Evolutionary conservation across 2,888 invertebrate genomes (phyloP).

Genomic region (Agrotis puta): DNA sequence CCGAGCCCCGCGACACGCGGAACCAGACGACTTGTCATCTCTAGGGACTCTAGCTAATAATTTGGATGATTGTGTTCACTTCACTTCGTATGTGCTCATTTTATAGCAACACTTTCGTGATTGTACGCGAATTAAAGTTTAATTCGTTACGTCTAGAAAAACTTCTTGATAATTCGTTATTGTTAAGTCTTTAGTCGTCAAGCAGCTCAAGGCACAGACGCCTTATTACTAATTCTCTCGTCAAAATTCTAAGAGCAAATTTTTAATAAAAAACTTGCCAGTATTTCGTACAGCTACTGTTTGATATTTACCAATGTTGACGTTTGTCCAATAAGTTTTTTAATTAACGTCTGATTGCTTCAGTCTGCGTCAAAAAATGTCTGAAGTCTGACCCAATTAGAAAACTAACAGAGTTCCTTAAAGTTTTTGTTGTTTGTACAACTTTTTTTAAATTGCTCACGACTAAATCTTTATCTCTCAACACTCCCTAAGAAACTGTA

Average conservation of each 20-base stretch:
- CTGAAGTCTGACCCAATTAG: constrained; percentile 39
- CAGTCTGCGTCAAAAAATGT: constrained; percentile 29
- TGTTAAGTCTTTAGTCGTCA: constrained; percentile 21
- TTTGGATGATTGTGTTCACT: constrained; percentile 37
- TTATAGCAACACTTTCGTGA: constrained; percentile 4
- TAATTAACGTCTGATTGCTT: constrained; percentile 44
- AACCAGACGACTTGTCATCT: constrained; percentile 29
- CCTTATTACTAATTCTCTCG: constrained; percentile 23
- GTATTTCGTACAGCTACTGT: constrained; percentile 17
- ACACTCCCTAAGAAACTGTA: constrained; percentile 1
- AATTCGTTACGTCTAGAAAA: constrained; percentile 16
- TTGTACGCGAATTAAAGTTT: constrained; percentile 2
- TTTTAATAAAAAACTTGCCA: constrained; percentile 19
- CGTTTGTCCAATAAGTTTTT: constrained; percentile 39
- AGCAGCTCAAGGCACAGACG: constrained; percentile 27
- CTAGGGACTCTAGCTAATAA: constrained; percentile 18
- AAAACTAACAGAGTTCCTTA: constrained; percentile 21
- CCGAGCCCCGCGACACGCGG: constrained; percentile 20
- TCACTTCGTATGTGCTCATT: constrained; percentile 4
- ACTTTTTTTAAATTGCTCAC: constrained; percentile 14
- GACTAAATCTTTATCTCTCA: constrained; percentile 2
- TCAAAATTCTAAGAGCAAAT: constrained; percentile 6
- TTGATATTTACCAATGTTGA: constrained; percentile 40
- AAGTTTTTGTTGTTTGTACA: neutral
- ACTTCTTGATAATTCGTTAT: constrained; percentile 6